These are phyloP conservation scores for Melanotaenia duboulayi DNA, from an alignment of 2,113 vertebrate species.

Conservation along the genomic window DNA sequence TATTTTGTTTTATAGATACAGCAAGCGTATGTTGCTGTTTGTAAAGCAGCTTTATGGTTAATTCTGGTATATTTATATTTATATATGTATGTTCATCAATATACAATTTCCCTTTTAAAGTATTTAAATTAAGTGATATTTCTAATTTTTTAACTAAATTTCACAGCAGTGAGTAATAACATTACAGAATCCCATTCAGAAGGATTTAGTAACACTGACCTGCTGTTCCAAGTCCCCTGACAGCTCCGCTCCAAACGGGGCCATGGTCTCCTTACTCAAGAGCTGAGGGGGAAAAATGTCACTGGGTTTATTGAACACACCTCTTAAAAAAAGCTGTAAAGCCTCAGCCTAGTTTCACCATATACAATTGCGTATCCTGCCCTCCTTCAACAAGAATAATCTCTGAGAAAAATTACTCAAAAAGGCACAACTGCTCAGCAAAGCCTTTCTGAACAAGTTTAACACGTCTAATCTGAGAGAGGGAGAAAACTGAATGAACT, in stretches of 20 bases:
- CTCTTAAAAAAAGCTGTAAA: conserved; percentile 18
- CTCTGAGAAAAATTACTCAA: not conserved
- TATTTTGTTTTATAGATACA: too few species aligned
- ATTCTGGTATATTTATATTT: too few species aligned
- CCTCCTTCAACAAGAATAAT: not conserved
- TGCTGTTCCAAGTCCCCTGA: conserved; percentile 90
- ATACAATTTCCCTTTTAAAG: too few species aligned
- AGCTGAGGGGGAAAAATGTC: conserved; percentile 82
- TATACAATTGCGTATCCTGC: not conserved
- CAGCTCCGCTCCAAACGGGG: conserved; percentile 81
- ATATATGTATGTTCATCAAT: too few species aligned
- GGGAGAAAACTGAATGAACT: conserved; percentile 31
- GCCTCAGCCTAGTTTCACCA: not conserved
- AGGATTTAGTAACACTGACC: conserved; percentile 76
- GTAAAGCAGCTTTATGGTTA: too few species aligned
- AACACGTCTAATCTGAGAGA: not conserved
- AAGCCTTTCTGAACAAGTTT: not conserved
- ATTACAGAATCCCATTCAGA: not conserved
- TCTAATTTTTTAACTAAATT: not conserved
- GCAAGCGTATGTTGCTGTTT: too few species aligned
- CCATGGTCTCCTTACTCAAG: conserved; percentile 89
- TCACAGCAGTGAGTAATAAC: not conserved
- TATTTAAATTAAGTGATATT: too few species aligned
- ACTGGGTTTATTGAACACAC: conserved; percentile 9
- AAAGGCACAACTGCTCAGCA: not conserved